Conservation (phyloP, 2,113 vertebrate species). For the Zootoca vivipara region DNA sequence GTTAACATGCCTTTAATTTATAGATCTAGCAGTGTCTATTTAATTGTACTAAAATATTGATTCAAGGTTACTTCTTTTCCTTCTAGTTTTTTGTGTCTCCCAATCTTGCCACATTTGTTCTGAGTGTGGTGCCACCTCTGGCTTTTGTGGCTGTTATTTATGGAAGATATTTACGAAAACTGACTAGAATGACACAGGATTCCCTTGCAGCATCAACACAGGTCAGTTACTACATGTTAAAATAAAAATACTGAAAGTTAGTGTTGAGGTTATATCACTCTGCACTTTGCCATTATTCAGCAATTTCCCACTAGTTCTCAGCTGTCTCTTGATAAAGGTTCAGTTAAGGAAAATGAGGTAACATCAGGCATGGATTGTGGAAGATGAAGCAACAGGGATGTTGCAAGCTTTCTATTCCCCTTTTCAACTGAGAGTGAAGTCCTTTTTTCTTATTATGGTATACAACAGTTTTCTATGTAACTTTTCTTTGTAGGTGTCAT, state of each 20-base stretch:
- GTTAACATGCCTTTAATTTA: background rate
- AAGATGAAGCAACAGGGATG: background rate
- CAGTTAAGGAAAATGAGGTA: background rate
- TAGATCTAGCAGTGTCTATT: background rate
- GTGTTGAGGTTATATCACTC: background rate
- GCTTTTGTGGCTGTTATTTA: constrained; percentile 86
- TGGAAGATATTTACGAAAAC: constrained; percentile 88
- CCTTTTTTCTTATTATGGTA: background rate
- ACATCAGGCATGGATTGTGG: background rate
- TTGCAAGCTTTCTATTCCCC: background rate
- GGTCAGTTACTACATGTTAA: constrained; percentile 70
- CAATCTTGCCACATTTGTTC: constrained; percentile 88
- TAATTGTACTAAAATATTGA: constrained; percentile 3
- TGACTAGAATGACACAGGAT: constrained; percentile 92
- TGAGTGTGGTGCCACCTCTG: constrained; percentile 91
- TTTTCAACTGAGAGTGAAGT: background rate
- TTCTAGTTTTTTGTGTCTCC: constrained; percentile 93
- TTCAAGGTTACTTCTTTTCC: constrained; percentile 38
- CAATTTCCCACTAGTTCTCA: background rate
- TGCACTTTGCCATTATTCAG: background rate
- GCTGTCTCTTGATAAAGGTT: background rate
- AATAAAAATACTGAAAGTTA: background rate
- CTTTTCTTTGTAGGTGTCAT: background rate
- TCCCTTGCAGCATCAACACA: constrained; percentile 92
- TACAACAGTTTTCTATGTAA: background rate